A percentile compares a stretch with the other conserved stretches of the same genome.
Evolutionary conservation across 1,140 invertebrate species (phyloP).

Genomic region (Cotesia vestalis): DNA sequence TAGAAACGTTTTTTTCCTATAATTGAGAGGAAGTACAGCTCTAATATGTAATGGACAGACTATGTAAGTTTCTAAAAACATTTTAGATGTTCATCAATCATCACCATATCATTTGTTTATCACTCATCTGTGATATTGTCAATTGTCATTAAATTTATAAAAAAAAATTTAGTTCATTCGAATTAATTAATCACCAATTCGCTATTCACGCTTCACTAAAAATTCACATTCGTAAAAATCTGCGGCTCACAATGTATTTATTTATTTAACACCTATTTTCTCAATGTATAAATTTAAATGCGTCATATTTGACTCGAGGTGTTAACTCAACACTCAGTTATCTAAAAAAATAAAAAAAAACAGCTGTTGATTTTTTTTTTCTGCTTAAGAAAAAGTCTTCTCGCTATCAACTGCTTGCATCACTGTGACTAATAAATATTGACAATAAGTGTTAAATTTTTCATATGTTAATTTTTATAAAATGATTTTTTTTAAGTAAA

Average conservation of each 20-base stretch:
- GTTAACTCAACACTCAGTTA: too few relatives aligned
- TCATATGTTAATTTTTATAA: conserved; percentile 23
- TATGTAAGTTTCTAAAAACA: conserved; percentile 57
- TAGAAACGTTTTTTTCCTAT: conserved; percentile 61
- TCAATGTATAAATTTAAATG: too few relatives aligned
- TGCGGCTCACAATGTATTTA: conserved; percentile 6
- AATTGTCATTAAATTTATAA: conserved; percentile 44
- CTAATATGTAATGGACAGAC: conserved; percentile 51
- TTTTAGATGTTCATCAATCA: conserved; percentile 49
- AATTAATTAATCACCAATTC: conserved; percentile 3
- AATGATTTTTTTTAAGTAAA: background rate
- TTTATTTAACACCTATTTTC: background rate
- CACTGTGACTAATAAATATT: conserved; percentile 39
- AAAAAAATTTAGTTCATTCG: background rate
- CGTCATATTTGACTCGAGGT: too few relatives aligned
- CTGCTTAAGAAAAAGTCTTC: too few relatives aligned
- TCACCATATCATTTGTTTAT: conserved; percentile 43
- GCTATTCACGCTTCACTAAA: background rate
- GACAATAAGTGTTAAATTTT: conserved; percentile 35
- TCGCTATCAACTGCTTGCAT: conserved; percentile 39
- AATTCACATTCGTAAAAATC: conserved; percentile 6
- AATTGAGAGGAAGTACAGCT: conserved; percentile 54
- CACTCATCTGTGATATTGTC: conserved; percentile 39
- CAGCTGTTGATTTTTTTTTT: too few relatives aligned
- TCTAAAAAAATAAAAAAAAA: too few relatives aligned